Evolutionary conservation across 2,888 invertebrate genomes (phyloP), one percentile per base, ranked within the genome.

Genomic region (Trilocha varians): DNA sequence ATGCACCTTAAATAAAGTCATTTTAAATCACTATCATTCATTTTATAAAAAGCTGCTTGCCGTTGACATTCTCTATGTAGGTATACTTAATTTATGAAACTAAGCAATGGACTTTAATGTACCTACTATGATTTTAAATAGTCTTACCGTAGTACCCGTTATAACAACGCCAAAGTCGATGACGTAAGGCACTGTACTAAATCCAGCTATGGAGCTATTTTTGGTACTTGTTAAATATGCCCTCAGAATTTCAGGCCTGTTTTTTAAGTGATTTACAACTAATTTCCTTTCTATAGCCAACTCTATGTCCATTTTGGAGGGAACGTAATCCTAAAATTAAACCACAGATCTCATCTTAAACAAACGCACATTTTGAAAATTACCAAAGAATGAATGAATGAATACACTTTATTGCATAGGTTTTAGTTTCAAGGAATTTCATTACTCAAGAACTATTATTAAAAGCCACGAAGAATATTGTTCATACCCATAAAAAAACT

Each of bases 81-180:
- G n/a, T n/a, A n/a, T n/a, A n/a, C n/a, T n/a, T n/a, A n/a, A n/a
- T n/a, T n/a, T n/a, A n/a, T n/a, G n/a, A n/a, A n/a, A n/a, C n/a
- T n/a, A n/a, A n/a, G n/a, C n/a, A n/a, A n/a, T n/a, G n/a, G 13
- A 14, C 13, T 13, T 14, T 34, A 8, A 13, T 3, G 1, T 34
- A 34, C 9, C 25, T 16, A 34, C 6, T 5, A 9, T 14, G 9
- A 32, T 13, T 13, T 13, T 13, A 33, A n/a, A 9, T 5, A 17
- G 33, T 39, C 52, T 68, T 60, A 83, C 84, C 50, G 71, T 73
- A 46, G 72, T 76, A 13, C 77, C 84, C 15, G 87, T 77, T 16
- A 88, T 76, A 1, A 90, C 87, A 35, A 87, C 86, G 13, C 88
- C 88, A 51, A 87, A 87, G 57, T 90, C 88, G 53, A 90, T 70